These are phyloP conservation scores for Fistularia commersonii DNA, from an alignment of 2,797 vertebrate species.

Conservation along the genomic window DNA sequence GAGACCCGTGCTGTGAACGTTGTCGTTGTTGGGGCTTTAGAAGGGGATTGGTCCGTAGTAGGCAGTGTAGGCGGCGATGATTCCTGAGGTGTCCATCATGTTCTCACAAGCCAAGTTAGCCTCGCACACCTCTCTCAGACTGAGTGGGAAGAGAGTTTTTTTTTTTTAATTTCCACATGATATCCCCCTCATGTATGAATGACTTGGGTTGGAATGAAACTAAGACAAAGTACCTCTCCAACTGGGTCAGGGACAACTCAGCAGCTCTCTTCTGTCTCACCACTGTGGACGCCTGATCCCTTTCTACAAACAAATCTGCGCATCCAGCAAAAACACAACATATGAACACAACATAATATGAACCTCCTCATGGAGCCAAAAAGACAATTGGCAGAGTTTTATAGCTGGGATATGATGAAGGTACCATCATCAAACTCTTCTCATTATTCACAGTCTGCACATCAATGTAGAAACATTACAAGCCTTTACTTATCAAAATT, in stretches of 20 bases:
- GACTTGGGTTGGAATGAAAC: no score
- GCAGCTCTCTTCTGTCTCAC: constrained; percentile 68
- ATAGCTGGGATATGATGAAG: no score
- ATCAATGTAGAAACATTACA: no score
- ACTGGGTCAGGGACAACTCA: constrained; percentile 47
- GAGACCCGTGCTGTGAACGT: background rate
- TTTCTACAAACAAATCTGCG: constrained; percentile 63
- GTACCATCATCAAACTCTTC: no score
- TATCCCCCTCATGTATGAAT: no score
- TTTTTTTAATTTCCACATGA: background rate
- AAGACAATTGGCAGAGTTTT: background rate
- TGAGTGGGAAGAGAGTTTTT: constrained; percentile 23
- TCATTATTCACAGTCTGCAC: no score
- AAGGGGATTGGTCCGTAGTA: constrained; percentile 74
- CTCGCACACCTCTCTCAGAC: constrained; percentile 81
- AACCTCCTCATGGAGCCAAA: background rate
- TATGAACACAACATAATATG: background rate
- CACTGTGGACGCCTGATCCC: constrained; percentile 49
- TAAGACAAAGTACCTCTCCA: constrained; percentile 59
- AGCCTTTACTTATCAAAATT: no score
- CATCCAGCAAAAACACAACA: background rate
- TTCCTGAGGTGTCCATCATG: constrained; percentile 78
- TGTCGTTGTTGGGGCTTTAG: constrained; percentile 25
- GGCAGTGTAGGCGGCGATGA: constrained; percentile 76
- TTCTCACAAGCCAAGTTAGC: constrained; percentile 74